A percentile compares a stretch with the other conserved stretches of the same genome.
Conservation (phyloP, 2,797 vertebrate species). For the Rhynchonycteris naso region DNA sequence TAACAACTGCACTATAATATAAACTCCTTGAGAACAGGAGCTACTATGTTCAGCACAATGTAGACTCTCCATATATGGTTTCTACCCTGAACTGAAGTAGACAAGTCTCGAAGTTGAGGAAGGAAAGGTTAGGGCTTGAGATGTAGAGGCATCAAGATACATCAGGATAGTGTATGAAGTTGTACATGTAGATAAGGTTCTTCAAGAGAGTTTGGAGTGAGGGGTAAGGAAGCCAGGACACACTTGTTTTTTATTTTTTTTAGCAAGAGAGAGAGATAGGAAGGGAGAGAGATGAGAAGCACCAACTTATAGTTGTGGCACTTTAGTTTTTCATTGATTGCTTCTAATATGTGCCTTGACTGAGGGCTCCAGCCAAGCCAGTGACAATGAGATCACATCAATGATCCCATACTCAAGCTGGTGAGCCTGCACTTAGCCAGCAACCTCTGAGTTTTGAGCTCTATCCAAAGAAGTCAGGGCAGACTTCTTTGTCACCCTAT, state of each 20-base stretch:
- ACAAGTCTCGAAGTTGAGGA: background rate
- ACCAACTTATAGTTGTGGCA: too few relatives aligned
- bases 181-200: background rate
- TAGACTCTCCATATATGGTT: background rate
- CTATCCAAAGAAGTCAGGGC: background rate
- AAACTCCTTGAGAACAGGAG: conserved; percentile 2
- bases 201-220: background rate
- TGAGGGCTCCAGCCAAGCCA: too few relatives aligned
- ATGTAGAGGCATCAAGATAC: background rate
- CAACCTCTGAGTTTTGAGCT: too few relatives aligned
- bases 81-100: background rate
- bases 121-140: background rate
- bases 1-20: background rate
- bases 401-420: too few relatives aligned
- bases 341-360: too few relatives aligned
- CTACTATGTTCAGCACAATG: background rate
- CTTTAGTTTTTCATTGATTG: too few relatives aligned
- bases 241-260: background rate
- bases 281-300: too few relatives aligned
- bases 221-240: background rate
- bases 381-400: too few relatives aligned
- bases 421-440: too few relatives aligned
- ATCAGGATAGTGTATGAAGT: background rate
- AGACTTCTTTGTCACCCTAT: background rate
- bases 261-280: too few relatives aligned